Evolutionary conservation across 2,113 vertebrate genomes (phyloP).

Genomic region (Indri indri): DNA sequence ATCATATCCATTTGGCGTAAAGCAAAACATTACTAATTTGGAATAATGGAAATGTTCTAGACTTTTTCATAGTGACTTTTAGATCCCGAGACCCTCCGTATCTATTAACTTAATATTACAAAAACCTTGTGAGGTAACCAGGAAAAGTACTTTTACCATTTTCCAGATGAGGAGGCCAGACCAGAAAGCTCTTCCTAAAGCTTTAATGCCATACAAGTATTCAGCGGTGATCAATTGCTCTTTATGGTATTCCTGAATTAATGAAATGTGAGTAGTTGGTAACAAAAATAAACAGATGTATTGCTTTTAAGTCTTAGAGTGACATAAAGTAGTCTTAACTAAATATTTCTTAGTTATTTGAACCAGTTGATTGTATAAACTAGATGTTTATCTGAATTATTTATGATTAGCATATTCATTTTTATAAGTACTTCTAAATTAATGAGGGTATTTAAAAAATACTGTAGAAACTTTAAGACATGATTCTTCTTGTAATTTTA

Average conservation of each 20-base stretch:
- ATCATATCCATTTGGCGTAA: not conserved
- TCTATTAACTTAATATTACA: not conserved
- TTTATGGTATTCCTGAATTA: not conserved
- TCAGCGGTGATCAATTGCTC: not conserved
- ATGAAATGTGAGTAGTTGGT: not conserved
- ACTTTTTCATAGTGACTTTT: not conserved
- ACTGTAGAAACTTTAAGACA: conserved; percentile 6
- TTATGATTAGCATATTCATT: conserved; percentile 37
- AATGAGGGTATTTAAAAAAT: conserved; percentile 57
- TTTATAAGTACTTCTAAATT: conserved; percentile 59
- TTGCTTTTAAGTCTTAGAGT: conserved; percentile 33
- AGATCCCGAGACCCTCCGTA: not conserved
- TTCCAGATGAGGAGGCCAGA: conserved; percentile 1
- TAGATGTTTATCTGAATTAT: conserved; percentile 31
- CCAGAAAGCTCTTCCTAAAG: not conserved
- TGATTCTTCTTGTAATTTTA: conserved; percentile 43
- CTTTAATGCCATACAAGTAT: not conserved
- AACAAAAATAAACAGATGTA: not conserved
- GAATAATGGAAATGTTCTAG: not conserved
- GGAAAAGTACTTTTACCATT: not conserved
- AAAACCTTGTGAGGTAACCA: not conserved
- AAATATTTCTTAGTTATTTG: conserved; percentile 31
- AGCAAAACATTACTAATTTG: not conserved
- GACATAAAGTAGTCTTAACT: conserved; percentile 28
- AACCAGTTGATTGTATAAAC: conserved; percentile 45